Percentiles rank a stretch among this genome's conserved stretches.
Conservation (phyloP, 1,140 invertebrate genomes). For the Prorops nasuta region DNA sequence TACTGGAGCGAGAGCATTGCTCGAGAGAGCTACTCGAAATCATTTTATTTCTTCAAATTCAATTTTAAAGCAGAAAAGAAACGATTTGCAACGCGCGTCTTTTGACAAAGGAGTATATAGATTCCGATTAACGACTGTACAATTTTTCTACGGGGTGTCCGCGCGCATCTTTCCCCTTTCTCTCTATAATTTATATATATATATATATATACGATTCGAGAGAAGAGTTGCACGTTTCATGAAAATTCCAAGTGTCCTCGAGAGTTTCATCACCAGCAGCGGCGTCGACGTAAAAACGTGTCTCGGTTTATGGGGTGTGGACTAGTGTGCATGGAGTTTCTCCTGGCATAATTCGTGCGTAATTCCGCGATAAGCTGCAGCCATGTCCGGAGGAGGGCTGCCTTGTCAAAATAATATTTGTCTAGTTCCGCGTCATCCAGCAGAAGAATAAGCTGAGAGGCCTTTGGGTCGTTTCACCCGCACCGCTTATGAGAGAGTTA, state of each 20-base stretch:
- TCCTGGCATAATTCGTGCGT: constrained; percentile 25
- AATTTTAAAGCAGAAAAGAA: no score
- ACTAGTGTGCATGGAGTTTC: no score
- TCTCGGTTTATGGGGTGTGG: not conserved
- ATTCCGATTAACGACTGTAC: no score
- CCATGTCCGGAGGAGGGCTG: constrained; percentile 2
- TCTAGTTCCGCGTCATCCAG: constrained; percentile 21
- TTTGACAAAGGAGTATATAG: no score
- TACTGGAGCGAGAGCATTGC: no score
- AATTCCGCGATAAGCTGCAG: constrained; percentile 23
- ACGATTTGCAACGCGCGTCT: no score
- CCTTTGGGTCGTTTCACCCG: constrained; percentile 24
- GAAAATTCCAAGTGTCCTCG: not conserved
- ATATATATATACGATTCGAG: no score
- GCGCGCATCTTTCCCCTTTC: no score
- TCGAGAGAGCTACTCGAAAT: no score
- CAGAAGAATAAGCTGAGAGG: not conserved
- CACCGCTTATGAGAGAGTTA: constrained; percentile 38
- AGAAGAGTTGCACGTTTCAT: not conserved
- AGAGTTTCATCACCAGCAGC: not conserved
- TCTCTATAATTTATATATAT: no score
- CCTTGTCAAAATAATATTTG: constrained; percentile 44
- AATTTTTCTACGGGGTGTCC: no score
- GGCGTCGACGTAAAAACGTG: not conserved
- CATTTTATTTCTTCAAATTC: no score